A percentile compares a stretch with the other conserved stretches of the same genome.
Conservation (phyloP, 2,113 vertebrate genomes). For the Zapornia atra region DNA sequence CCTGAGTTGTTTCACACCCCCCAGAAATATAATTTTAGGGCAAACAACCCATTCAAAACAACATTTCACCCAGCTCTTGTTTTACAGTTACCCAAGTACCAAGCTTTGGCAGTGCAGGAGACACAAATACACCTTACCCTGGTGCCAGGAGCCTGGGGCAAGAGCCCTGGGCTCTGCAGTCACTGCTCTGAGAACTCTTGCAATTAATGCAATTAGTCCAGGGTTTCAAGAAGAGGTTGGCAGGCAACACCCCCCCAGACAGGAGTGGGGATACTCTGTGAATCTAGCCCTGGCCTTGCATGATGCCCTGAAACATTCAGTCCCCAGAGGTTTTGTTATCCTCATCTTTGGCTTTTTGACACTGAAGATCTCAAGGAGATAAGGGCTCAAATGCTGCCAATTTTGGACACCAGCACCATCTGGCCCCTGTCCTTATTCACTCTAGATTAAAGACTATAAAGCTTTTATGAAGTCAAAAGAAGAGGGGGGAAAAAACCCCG, state of each 20-base stretch:
- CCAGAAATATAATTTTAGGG: neutral
- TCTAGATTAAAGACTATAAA: slow-evolving; percentile 13
- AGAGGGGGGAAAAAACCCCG: neutral
- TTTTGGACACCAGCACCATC: slow-evolving; percentile 23
- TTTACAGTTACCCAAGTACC: neutral
- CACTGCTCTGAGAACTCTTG: neutral
- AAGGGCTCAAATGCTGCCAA: neutral
- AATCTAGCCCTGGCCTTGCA: neutral
- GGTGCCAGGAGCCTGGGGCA: neutral
- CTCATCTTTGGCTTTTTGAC: neutral
- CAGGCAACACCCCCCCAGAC: accelerated
- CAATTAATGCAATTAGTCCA: neutral
- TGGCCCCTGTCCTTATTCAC: slow-evolving; percentile 7
- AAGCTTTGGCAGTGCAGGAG: neutral
- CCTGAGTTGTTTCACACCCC: neutral
- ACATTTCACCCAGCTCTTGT: neutral
- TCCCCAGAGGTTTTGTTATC: neutral
- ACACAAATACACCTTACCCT: neutral
- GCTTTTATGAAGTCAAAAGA: slow-evolving; percentile 24
- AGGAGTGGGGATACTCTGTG: neutral
- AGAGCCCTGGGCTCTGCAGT: neutral
- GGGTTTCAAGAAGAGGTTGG: neutral
- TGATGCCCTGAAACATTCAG: accelerated
- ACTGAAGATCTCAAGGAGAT: neutral
- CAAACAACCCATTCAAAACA: neutral